Conservation (phyloP, 2,797 vertebrate species). For the Nannoperca obscura region DNA sequence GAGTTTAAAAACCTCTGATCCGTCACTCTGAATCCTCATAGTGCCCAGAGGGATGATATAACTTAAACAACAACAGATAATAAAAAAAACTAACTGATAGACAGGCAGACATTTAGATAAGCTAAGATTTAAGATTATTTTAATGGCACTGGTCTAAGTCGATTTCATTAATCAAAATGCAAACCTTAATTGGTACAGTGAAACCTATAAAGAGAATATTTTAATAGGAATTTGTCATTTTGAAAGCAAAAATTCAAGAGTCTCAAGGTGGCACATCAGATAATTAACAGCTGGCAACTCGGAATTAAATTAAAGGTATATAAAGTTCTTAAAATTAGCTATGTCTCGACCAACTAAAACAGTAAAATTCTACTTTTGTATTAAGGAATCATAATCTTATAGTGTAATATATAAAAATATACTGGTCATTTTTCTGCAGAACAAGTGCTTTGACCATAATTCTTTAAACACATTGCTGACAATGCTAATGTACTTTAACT, state of each 20-base stretch:
- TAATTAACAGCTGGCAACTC: too few relatives aligned
- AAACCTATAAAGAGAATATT: too few relatives aligned
- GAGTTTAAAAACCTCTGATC: constrained; percentile 51
- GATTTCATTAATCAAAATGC: neutral
- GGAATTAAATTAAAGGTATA: neutral
- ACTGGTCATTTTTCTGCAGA: neutral
- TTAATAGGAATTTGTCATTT: too few relatives aligned
- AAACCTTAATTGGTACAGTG: neutral
- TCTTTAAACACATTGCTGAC: neutral
- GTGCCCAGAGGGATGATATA: constrained; percentile 13
- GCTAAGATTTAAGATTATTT: neutral
- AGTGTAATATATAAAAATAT: neutral
- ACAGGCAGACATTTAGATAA: constrained; percentile 1
- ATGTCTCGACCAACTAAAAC: neutral
- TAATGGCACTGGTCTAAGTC: neutral
- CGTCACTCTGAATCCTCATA: constrained; percentile 38
- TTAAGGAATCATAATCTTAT: neutral
- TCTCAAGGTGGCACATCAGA: neutral
- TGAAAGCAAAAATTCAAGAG: neutral
- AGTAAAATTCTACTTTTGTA: neutral
- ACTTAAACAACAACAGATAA: constrained; percentile 30
- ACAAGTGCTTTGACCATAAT: neutral
- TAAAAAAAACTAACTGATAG: neutral
- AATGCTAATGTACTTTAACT: neutral
- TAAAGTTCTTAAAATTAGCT: neutral